A percentile compares a stretch with the other conserved stretches of the same genome.
Evolutionary conservation across 2,888 invertebrate species (phyloP).

Genomic region (Hyppa rectilinea): DNA sequence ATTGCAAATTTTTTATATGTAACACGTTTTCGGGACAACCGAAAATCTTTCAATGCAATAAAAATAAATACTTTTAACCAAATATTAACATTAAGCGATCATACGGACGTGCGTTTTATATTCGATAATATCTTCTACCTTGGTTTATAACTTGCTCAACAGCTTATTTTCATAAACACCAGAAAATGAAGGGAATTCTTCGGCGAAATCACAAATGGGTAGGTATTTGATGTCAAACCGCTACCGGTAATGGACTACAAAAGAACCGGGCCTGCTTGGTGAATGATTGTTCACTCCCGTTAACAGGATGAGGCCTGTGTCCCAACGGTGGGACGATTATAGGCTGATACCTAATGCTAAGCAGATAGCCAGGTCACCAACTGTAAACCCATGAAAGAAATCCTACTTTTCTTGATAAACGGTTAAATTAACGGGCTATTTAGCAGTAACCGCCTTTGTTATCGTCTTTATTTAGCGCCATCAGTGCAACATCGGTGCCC

Average conservation of each 20-base stretch:
- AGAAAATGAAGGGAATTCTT: background rate
- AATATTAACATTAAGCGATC: background rate
- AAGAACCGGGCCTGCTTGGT: background rate
- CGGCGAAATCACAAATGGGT: background rate
- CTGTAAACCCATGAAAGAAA: background rate
- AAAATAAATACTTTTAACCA: background rate
- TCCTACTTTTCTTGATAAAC: background rate
- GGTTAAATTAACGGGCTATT: too few species aligned
- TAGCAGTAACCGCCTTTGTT: constrained; percentile 11
- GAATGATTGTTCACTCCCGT: background rate
- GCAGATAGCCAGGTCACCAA: background rate
- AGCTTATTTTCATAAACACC: background rate
- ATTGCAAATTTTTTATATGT: background rate
- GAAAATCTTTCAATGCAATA: background rate
- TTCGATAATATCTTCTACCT: background rate
- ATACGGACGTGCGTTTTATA: background rate
- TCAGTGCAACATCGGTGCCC: constrained; percentile 73
- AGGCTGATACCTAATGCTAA: background rate
- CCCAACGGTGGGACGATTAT: background rate
- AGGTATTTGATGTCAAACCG: background rate
- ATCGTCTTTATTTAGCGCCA: constrained; percentile 19
- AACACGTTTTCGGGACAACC: background rate
- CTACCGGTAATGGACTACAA: too few species aligned
- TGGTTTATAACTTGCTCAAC: background rate
- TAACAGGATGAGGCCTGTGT: background rate